phyloP scores from a whole-genome alignment of 2,113 vertebrate genomes.

The Antigone vipio region DNA sequence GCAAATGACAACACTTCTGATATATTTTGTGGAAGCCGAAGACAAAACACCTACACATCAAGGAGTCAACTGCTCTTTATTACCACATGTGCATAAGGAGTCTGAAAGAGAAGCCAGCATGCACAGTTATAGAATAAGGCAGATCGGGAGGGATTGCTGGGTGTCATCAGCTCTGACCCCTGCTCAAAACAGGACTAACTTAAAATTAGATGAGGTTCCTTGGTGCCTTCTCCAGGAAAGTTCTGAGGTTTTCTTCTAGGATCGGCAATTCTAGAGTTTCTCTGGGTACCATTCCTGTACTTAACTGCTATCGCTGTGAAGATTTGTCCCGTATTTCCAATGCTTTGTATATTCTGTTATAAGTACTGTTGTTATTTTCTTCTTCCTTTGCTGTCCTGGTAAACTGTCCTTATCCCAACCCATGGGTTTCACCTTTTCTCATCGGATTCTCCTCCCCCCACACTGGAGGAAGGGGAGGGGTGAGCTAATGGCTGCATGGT shows the following conservation, averaged over 20 bases:
- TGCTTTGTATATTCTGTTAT: no score
- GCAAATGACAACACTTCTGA: neutral
- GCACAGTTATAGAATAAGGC: neutral
- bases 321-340: neutral
- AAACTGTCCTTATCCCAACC: no score
- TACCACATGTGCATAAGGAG: no score
- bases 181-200: neutral
- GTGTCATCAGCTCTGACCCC: neutral
- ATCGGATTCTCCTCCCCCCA: no score
- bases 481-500: no score
- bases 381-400: no score
- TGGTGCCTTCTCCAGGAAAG: neutral
- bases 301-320: accelerated
- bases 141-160: neutral
- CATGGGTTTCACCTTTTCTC: no score
- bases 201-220: neutral
- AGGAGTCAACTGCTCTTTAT: neutral
- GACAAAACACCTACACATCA: neutral
- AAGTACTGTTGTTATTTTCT: no score
- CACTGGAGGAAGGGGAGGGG: no score
- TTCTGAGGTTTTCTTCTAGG: neutral
- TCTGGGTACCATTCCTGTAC: neutral
- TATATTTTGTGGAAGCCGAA: neutral
- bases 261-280: neutral
- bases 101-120: neutral